Conservation (phyloP, 2,888 invertebrate genomes). For the Cheilosia pagana region DNA sequence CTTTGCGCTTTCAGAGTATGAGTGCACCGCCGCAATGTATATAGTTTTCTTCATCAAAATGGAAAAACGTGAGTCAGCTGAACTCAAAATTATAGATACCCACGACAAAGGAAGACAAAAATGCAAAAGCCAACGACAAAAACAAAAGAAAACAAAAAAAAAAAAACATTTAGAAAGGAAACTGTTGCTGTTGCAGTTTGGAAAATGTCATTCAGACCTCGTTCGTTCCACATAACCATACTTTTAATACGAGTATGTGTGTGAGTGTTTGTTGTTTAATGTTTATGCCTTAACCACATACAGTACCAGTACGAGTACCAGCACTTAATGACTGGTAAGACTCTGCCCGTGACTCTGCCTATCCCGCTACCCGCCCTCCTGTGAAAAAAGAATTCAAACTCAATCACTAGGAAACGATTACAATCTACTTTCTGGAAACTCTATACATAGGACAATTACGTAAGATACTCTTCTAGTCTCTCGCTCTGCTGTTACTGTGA, state of each 20-base stretch:
- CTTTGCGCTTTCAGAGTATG: constrained; percentile 34
- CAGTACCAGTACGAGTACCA: constrained; percentile 4
- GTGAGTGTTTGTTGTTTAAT: neutral
- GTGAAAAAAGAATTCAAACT: neutral
- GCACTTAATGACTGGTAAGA: constrained; percentile 15
- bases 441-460: constrained; percentile 22
- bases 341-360: neutral
- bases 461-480: constrained; percentile 18
- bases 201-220: constrained; percentile 60
- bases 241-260: no score
- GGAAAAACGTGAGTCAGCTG: constrained; percentile 71
- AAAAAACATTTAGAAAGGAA: constrained; percentile 65
- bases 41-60: constrained; percentile 49
- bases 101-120: constrained; percentile 32
- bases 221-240: constrained; percentile 34
- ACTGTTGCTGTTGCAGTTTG: constrained; percentile 47
- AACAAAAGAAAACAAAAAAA: constrained; percentile 12
- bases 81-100: constrained; percentile 61
- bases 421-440: constrained; percentile 42
- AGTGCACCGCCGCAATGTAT: constrained; percentile 29
- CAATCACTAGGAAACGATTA: constrained; percentile 22
- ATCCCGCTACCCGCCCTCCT: neutral
- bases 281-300: constrained; percentile 19
- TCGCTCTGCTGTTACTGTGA: constrained; percentile 58
- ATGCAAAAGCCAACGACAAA: neutral